Conservation (phyloP, 2,888 invertebrate genomes). For the Antitype chi region DNA sequence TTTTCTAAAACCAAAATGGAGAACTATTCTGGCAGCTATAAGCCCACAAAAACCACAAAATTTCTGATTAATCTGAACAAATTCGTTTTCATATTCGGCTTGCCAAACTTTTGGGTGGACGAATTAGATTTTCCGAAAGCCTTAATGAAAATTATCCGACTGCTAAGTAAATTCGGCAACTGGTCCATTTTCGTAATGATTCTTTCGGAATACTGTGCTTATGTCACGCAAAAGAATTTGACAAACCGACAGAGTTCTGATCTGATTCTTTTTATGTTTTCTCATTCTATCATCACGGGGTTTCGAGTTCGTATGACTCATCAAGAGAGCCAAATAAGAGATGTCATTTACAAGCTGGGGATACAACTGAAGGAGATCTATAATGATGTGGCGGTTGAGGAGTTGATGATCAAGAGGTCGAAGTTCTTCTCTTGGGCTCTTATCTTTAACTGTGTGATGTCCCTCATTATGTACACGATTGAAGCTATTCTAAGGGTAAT, state of each 20-base stretch:
- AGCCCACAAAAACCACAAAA: constrained; percentile 50
- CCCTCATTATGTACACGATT: constrained; percentile 36
- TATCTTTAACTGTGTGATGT: constrained; percentile 25
- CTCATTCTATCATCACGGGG: constrained; percentile 32
- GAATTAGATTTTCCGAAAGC: constrained; percentile 49
- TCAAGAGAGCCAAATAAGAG: constrained; percentile 31
- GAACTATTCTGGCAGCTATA: constrained; percentile 29
- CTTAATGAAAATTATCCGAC: constrained; percentile 48
- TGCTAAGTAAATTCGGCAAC: constrained; percentile 37
- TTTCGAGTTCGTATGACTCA: constrained; percentile 37
- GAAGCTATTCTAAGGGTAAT: constrained; percentile 44
- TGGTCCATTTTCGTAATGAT: constrained; percentile 13
- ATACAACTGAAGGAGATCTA: constrained; percentile 42
- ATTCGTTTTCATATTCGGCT: constrained; percentile 54
- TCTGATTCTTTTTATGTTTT: constrained; percentile 34
- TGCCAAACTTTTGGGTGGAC: constrained; percentile 66
- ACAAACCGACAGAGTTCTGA: constrained; percentile 57
- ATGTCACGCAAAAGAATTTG: constrained; percentile 66
- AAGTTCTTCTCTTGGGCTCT: constrained; percentile 51
- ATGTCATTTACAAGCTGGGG: constrained; percentile 46
- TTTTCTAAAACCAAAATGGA: constrained; percentile 28
- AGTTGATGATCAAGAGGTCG: constrained; percentile 46
- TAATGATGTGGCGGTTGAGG: constrained; percentile 42
- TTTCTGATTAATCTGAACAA: constrained; percentile 49
- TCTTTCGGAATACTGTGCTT: constrained; percentile 48